Conservation (phyloP, 2,113 vertebrate species). For the Malaclemys terrapin region DNA sequence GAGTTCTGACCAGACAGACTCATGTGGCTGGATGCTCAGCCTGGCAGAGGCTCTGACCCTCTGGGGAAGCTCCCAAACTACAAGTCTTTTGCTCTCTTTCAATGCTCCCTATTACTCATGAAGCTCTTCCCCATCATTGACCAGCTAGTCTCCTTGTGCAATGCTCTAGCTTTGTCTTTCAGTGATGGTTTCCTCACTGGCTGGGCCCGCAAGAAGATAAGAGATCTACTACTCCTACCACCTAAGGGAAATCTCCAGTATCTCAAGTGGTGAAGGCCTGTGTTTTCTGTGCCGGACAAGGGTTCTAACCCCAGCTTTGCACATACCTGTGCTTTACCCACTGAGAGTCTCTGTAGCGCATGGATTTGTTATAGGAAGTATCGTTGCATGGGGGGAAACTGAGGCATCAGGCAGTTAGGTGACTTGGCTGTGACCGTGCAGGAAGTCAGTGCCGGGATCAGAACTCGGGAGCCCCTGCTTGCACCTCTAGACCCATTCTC, state of each 20-base stretch:
- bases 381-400: background rate
- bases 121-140: background rate
- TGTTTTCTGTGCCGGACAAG: background rate
- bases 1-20: background rate
- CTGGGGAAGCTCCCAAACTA: background rate
- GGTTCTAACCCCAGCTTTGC: background rate
- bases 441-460: background rate
- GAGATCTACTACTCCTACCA: background rate
- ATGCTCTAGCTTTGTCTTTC: background rate
- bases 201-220: background rate
- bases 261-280: background rate
- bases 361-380: background rate
- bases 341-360: background rate
- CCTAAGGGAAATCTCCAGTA: background rate
- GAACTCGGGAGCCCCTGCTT: background rate
- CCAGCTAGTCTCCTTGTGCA: background rate
- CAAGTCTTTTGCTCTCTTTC: background rate
- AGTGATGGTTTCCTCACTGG: background rate
- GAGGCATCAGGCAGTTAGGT: background rate
- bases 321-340: background rate
- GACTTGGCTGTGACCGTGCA: background rate
- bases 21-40: background rate
- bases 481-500: background rate
- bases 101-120: background rate
- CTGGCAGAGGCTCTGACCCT: background rate